phyloP scores from a whole-genome alignment of 1,140 invertebrate species.

The Macrobrachium rosenbergii region DNA sequence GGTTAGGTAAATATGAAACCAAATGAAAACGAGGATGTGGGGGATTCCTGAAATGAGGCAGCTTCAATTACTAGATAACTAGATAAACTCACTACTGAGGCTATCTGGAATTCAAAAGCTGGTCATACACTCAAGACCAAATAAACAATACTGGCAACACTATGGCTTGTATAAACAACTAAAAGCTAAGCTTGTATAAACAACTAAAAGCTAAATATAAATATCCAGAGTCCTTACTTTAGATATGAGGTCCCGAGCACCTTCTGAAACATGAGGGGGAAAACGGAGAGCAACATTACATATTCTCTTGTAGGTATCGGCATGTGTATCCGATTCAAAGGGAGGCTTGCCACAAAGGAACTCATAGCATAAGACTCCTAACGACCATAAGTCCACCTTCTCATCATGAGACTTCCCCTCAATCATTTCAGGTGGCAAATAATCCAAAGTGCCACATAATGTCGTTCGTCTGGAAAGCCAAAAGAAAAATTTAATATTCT shows the following conservation, averaged over 20 bases:
- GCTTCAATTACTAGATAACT: background rate
- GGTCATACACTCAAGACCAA: background rate
- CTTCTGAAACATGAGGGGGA: conserved; percentile 79
- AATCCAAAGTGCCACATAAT: conserved; percentile 93
- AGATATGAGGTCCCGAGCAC: conserved; percentile 87
- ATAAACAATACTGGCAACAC: background rate
- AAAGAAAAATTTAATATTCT: no score
- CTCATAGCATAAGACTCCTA: conserved; percentile 95
- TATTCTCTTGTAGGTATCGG: conserved; percentile 88
- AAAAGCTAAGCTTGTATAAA: background rate
- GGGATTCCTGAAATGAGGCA: conserved; percentile 59
- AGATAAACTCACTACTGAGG: background rate
- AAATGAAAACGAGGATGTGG: no score
- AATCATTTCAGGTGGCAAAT: conserved; percentile 94
- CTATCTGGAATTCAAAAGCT: background rate
- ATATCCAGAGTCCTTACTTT: conserved; percentile 74
- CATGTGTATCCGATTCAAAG: conserved; percentile 84
- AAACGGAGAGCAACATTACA: conserved; percentile 80
- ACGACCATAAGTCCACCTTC: conserved; percentile 89
- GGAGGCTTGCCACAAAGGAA: conserved; percentile 95
- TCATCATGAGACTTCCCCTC: conserved; percentile 81
- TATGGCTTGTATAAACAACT: no score
- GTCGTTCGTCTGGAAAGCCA: conserved; percentile 80
- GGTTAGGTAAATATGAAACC: no score
- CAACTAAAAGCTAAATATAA: background rate